These are phyloP conservation scores for Catocala sponsa DNA, from an alignment of 2,888 invertebrate genomes.

Conservation along the genomic window DNA sequence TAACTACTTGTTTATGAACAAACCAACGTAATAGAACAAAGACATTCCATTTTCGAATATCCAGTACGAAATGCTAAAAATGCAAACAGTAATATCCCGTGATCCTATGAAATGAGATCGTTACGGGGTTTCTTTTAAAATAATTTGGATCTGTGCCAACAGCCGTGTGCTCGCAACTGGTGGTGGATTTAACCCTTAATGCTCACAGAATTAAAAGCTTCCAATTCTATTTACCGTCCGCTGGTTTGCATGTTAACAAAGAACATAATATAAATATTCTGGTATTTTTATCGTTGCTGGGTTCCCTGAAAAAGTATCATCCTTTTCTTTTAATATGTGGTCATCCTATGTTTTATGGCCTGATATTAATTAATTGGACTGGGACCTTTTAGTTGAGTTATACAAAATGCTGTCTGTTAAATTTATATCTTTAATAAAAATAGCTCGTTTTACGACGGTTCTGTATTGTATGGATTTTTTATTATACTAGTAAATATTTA, in stretches of 20 bases:
- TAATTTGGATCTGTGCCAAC: slow-evolving; percentile 82
- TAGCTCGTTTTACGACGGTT: no score
- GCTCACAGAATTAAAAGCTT: slow-evolving; percentile 71
- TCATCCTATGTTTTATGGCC: slow-evolving; percentile 5
- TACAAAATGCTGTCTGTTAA: no score
- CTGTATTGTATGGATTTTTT: no score
- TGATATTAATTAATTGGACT: slow-evolving; percentile 30
- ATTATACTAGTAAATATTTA: no score
- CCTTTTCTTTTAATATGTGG: slow-evolving; percentile 17
- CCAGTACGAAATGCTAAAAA: slow-evolving; percentile 42
- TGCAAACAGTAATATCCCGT: slow-evolving; percentile 47
- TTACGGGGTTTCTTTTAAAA: slow-evolving; percentile 81
- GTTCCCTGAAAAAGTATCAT: slow-evolving; percentile 14
- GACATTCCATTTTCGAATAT: slow-evolving; percentile 39
- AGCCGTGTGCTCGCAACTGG: slow-evolving; percentile 76
- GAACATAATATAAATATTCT: slow-evolving; percentile 28
- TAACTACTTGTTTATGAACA: slow-evolving; percentile 4
- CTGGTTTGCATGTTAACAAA: slow-evolving; percentile 56
- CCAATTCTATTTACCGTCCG: slow-evolving; percentile 66
- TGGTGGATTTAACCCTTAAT: slow-evolving; percentile 79
- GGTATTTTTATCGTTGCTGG: slow-evolving; percentile 13
- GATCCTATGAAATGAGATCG: slow-evolving; percentile 67
- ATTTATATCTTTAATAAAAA: no score
- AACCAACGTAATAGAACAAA: slow-evolving; percentile 26
- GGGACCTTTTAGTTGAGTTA: slow-evolving; percentile 7